Evolutionary conservation across 2,797 vertebrate species (phyloP), one percentile per base, ranked within the genome.

Genomic region (Acrocephalus scirpaceus): DNA sequence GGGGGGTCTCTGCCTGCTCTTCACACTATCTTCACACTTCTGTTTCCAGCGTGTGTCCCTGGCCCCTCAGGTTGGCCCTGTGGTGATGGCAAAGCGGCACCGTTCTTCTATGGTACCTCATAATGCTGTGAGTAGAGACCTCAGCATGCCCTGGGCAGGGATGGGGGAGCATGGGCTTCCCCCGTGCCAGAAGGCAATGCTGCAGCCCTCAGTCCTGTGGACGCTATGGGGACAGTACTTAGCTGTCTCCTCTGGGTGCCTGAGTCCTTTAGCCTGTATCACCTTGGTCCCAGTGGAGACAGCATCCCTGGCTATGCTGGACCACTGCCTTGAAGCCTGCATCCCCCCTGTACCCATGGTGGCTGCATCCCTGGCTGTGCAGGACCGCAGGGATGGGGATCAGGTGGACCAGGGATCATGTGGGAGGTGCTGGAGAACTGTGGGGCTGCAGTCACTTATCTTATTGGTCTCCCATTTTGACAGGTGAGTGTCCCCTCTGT

Each of bases 31-130:
- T 77, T n/a, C n/a, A n/a, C n/a, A n/a, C n/a, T n/a, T 67, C 40
- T 93, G 20, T 81, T 45, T 84, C 72, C 92, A 99, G 98, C 98
- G 97, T 10, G 97, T 98, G 2, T 99, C 98, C 3, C 96, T 99
- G 97, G 98, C 97, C 10, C 97, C 97, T 18, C 86, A 79, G 38
- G 80, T 96, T 0, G 96, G 97, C 12, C 92, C 94, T 2, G 58
- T 95, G 3, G 54, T 93, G 16, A 90, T 89, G 79, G 94, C 88
- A 0, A 98, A 97, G 91, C 94, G 97, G 27, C 95, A 92, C 10
- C 93, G 97, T 84, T 84, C 97, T 27, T 96, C 72, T 29, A 93
- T 95, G 91, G 74, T 88, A 16, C 42, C 97, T 23, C 97, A 98
- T 30, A 98, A 97, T 82, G 9, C 47, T 0, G 98, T 99, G 90